Percentiles rank a stretch among this genome's conserved stretches.
phyloP scores from a whole-genome alignment of 1,140 invertebrate species.

The Drosophila pallidifrons region DNA sequence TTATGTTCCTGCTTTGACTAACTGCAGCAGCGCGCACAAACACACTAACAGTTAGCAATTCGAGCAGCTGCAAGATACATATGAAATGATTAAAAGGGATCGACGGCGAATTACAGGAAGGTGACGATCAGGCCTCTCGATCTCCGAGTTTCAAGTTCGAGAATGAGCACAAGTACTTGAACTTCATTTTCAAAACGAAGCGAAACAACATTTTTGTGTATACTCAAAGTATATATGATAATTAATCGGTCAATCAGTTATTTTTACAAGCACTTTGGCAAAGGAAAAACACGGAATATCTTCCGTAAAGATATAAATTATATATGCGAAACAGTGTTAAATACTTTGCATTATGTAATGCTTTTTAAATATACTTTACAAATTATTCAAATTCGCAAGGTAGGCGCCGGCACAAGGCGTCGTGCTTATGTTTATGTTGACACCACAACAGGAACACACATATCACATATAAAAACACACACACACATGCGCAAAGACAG shows the following conservation, averaged over 20 bases:
- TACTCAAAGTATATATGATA: slow-evolving; percentile 11
- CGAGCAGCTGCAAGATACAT: slow-evolving; percentile 7
- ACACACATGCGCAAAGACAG: not conserved
- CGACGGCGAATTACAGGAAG: slow-evolving; percentile 36
- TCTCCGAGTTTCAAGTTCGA: not conserved
- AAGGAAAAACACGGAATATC: slow-evolving; percentile 10
- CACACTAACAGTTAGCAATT: not conserved
- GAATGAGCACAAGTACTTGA: not conserved
- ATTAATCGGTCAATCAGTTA: slow-evolving; percentile 27
- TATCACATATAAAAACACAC: not conserved
- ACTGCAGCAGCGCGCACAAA: not conserved
- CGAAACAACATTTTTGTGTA: not conserved
- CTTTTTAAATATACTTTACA: slow-evolving; percentile 34
- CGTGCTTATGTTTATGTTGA: slow-evolving; percentile 51
- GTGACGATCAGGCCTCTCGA: not conserved
- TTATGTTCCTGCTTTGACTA: slow-evolving; percentile 78
- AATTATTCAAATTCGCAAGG: slow-evolving; percentile 74
- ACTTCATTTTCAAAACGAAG: slow-evolving; percentile 7
- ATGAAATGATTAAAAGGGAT: slow-evolving; percentile 40
- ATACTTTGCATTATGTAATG: slow-evolving; percentile 48
- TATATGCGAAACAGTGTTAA: slow-evolving; percentile 20
- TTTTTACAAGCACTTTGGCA: slow-evolving; percentile 31
- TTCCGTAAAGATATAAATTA: slow-evolving; percentile 51
- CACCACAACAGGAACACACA: slow-evolving; percentile 27
- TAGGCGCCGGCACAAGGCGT: slow-evolving; percentile 62